Base-by-base conservation (phyloP, 2,888 invertebrate genomes). In the Exephanes ischioxanthus region DNA sequence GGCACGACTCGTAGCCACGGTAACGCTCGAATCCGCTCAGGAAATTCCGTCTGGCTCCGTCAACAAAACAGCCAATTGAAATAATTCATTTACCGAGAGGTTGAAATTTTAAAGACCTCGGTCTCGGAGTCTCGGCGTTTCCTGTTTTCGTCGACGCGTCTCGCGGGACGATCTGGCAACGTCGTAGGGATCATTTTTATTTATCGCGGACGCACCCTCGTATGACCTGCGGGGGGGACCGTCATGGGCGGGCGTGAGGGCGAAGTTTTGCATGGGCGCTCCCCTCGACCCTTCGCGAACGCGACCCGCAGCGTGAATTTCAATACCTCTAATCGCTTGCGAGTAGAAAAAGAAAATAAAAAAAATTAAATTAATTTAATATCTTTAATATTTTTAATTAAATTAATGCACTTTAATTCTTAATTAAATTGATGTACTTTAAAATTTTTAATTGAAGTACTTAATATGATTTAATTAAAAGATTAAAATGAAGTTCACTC, bases 1-100 rank as follows among this genome's bases (percentile, higher is more conserved):
- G 72, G 61, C 66, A 58, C 16, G 19, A 26, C 71, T 37, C 84
- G 84, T 85, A 85, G 81, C 68, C 84, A 81, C 68, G 84, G 84
- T 81, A 85, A 85, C 84, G 77, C 73, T 73, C 77, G 72, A 73
- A 72, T 45, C 45, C 51, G 33, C 67, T 63, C 53, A 11, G 68
- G 11, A 72, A 51, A 19, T 58, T 63, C 14, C 66, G 37, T 9
- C 53, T 63, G 55, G 41, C 55, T 22, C 33, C 1, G n/a, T 22
- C 11, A n/a, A 41, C 11, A 16, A 19, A 76, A 19, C 14, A 70
- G 7, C 16, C 3, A n/a, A 33, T 61, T 48, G 30, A 33, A 61
- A n/a, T 33, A 41, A 45, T 58, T 9, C 7, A 11, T 22, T 16
- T n/a, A 53, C 45, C 14, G 45, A 48, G 45, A 48, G 3, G 16